Percentiles rank a stretch among this genome's conserved stretches.
These are phyloP conservation scores for Cladopsammia gracilis DNA, from an alignment of 64 coral and sea anemone genomes.

Conservation along the genomic window DNA sequence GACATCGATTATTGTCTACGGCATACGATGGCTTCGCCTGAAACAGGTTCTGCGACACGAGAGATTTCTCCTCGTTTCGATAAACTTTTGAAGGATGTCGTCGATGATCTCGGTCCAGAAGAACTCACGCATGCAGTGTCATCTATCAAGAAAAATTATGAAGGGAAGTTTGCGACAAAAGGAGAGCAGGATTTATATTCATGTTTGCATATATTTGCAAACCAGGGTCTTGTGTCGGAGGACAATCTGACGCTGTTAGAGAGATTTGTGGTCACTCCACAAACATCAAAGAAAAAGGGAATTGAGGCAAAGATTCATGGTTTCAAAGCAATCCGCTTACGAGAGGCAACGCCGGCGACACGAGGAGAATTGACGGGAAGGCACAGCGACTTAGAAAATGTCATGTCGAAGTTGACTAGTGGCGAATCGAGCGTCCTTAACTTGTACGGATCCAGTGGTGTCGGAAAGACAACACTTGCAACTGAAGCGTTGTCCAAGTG, in stretches of 20 bases:
- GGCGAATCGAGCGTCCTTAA: slow-evolving; percentile 17
- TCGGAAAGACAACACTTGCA: slow-evolving; percentile 25
- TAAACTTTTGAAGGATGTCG: slow-evolving; percentile 9
- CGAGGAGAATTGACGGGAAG: slow-evolving; percentile 2
- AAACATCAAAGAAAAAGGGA: slow-evolving; percentile 14
- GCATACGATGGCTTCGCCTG: background rate
- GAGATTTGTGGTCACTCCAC: slow-evolving; percentile 18
- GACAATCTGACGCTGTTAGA: slow-evolving; percentile 49
- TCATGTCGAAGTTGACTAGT: background rate
- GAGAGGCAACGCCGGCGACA: background rate
- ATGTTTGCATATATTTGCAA: slow-evolving; percentile 23
- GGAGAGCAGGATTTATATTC: slow-evolving; percentile 23
- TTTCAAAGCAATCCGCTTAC: background rate
- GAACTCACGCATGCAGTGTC: slow-evolving; percentile 30
- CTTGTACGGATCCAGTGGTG: slow-evolving; percentile 29
- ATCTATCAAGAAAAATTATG: slow-evolving; percentile 16
- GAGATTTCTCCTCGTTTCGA: slow-evolving; percentile 31
- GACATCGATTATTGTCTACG: too few relatives aligned
- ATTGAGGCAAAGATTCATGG: slow-evolving; percentile 16
- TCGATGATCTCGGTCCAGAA: background rate
- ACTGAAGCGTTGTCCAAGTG: background rate
- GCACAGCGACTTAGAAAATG: background rate
- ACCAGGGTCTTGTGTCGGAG: slow-evolving; percentile 16
- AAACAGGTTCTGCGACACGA: background rate
- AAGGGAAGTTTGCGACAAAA: background rate